Evolutionary conservation across 1,140 invertebrate genomes (phyloP).

Genomic region (Vanessa tameamea): DNA sequence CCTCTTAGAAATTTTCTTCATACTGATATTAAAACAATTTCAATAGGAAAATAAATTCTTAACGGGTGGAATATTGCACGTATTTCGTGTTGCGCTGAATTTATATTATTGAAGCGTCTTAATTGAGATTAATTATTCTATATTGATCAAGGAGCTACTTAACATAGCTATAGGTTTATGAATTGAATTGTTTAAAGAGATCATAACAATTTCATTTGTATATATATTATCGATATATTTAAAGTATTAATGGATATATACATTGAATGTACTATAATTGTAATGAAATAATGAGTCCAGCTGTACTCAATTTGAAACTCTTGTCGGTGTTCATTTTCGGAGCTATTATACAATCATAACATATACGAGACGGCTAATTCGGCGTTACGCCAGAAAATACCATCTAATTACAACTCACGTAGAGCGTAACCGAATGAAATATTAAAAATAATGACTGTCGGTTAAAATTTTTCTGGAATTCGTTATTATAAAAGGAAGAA

Average conservation of each 20-base stretch:
- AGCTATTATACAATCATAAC: slow-evolving; percentile 32
- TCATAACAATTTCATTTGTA: neutral
- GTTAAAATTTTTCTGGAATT: slow-evolving; percentile 67
- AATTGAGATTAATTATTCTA: slow-evolving; percentile 21
- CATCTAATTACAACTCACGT: slow-evolving; percentile 51
- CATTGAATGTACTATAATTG: neutral
- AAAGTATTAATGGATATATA: neutral
- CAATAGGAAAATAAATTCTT: slow-evolving; percentile 53
- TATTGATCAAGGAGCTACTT: neutral
- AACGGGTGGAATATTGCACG: slow-evolving; percentile 8
- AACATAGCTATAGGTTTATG: neutral
- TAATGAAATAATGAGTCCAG: slow-evolving; percentile 1
- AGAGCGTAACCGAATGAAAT: slow-evolving; percentile 54
- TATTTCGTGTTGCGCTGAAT: slow-evolving; percentile 31
- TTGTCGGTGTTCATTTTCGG: slow-evolving; percentile 26
- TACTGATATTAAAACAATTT: slow-evolving; percentile 59
- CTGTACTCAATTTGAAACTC: slow-evolving; percentile 29
- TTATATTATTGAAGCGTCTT: slow-evolving; percentile 47
- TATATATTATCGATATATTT: neutral
- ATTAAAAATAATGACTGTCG: slow-evolving; percentile 75
- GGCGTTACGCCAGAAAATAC: slow-evolving; percentile 46
- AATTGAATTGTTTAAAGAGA: neutral
- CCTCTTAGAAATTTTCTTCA: slow-evolving; percentile 62
- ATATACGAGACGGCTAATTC: slow-evolving; percentile 42
- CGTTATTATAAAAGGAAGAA: slow-evolving; percentile 66